Base-by-base conservation (phyloP, 2,888 invertebrate genomes). In the Spodoptera littoralis region DNA sequence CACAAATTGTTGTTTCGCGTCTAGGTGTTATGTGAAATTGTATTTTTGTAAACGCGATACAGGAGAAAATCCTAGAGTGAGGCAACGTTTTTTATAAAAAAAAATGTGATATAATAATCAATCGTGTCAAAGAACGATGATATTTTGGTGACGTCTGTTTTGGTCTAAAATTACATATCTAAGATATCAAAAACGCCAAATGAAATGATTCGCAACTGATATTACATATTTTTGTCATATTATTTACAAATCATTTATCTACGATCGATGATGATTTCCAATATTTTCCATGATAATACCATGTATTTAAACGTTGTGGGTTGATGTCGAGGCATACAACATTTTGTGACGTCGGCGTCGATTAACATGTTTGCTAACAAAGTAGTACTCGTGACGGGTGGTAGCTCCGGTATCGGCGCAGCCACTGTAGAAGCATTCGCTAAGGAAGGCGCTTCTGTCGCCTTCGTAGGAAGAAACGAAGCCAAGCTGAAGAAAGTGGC, bases 391-490 rank as follows among this genome's bases (percentile, higher is more conserved):
- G 75, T 89, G 1, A 88, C 85, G 4, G 88, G 97, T 11, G 96
- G 96, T 0, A 96, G 96, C 81, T 96, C 96, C 6, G 97, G 97
- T 0, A 97, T 97, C 52, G 97, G 97, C 2, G 95, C 96, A 0
- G 96, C 95, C 0, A 95, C 96, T 0, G 96, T 96, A 0, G 73
- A 95, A 0, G 90, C 95, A 50, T 96, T 97, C 73, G 94, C 96
- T 0, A 93, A 95, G 77, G 88, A 95, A 53, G 96, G 96, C 1
- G 96, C 96, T 0, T 87, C 86, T 41, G 84, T 97, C 3, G 93
- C 95, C n/a, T 96, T 95, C 84, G 96, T 92, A 86, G 97, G 95
- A n/a, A n/a, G n/a, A 89, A 97, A 97, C 86, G 83, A 91, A 46
- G 93, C 95, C 2, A 96, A 96, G 79, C 90, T 97, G 3, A 89